Evolutionary conservation across 2,797 vertebrate genomes (phyloP).

Genomic region (Pyrrhura leucotis): DNA sequence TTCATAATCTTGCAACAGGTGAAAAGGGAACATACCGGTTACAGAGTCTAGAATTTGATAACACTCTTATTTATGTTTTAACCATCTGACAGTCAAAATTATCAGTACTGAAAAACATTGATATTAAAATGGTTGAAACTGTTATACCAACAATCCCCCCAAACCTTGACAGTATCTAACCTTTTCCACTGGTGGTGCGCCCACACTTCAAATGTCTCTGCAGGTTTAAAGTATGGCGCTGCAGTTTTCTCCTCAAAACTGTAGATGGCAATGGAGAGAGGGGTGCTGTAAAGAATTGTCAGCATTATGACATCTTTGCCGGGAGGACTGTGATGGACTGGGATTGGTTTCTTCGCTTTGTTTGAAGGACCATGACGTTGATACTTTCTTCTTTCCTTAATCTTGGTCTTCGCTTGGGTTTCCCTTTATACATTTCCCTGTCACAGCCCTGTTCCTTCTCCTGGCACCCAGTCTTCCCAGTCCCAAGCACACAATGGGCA

Average conservation of each 20-base stretch:
- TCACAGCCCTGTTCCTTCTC: background rate
- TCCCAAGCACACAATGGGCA: too few relatives aligned
- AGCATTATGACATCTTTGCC: background rate
- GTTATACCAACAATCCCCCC: background rate
- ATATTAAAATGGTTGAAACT: background rate
- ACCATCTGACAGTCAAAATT: background rate
- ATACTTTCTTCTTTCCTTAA: background rate
- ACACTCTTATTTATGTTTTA: background rate
- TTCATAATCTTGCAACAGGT: background rate
- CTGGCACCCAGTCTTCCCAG: background rate
- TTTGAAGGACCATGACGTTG: background rate
- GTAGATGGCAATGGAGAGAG: background rate
- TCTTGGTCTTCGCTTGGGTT: background rate
- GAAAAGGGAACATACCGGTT: background rate
- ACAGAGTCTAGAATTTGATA: background rate
- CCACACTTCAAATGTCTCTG: background rate
- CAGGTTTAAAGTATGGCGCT: background rate
- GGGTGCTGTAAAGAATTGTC: background rate
- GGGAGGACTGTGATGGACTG: background rate
- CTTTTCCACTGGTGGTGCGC: background rate
- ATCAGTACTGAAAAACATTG: background rate
- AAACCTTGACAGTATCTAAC: background rate
- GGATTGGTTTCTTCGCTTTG: background rate
- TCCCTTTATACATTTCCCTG: background rate
- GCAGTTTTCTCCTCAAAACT: background rate